These are phyloP conservation scores for Rotaria macrura DNA, from an alignment of 2,888 invertebrate genomes.

Conservation along the genomic window DNA sequence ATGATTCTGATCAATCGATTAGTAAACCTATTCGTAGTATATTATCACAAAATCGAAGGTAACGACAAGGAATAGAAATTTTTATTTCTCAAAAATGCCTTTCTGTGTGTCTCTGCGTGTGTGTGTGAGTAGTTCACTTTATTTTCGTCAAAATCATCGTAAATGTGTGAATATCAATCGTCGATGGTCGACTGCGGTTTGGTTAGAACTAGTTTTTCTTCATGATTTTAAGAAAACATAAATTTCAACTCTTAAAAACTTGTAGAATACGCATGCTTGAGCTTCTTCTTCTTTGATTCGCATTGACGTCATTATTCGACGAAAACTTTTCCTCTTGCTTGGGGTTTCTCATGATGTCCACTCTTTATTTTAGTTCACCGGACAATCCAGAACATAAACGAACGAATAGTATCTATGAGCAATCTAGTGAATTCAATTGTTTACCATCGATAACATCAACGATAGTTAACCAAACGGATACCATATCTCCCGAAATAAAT, in stretches of 20 bases:
- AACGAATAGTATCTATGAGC: not conserved
- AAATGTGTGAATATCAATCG: not conserved
- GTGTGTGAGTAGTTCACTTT: not conserved
- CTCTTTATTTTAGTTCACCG: not conserved
- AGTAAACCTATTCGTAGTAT: not conserved
- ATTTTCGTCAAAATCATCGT: not conserved
- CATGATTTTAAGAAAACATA: not conserved
- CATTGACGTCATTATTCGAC: too few relatives aligned
- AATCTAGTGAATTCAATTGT: not conserved
- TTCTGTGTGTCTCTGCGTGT: too few relatives aligned
- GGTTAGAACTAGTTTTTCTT: not conserved
- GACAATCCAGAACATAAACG: not conserved
- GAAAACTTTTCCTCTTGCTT: not conserved
- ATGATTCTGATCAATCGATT: not conserved
- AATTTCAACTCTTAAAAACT: not conserved
- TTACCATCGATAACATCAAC: constrained; percentile 4
- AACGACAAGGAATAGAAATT: not conserved
- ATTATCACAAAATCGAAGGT: constrained; percentile 13
- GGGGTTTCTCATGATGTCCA: not conserved
- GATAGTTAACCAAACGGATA: not conserved
- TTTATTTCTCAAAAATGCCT: not conserved
- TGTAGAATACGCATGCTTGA: not conserved
- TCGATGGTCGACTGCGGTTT: constrained; percentile 5
- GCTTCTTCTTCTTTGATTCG: not conserved
- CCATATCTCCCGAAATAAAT: not conserved